phyloP scores from a whole-genome alignment of 2,113 vertebrate species.

The Trichomycterus rosablanca region DNA sequence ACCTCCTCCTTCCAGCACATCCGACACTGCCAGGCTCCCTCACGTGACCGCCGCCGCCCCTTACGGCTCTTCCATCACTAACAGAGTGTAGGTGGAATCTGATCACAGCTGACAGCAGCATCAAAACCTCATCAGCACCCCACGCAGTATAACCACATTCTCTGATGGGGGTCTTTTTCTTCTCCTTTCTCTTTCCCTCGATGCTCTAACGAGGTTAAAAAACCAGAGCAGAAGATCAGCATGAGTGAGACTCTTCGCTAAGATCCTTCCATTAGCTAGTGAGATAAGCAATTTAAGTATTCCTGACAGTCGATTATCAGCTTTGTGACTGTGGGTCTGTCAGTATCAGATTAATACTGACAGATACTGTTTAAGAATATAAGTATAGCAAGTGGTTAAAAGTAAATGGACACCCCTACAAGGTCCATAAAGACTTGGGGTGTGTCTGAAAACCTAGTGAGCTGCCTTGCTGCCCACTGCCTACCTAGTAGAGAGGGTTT shows the following conservation, averaged over 20 bases:
- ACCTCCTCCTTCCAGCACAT: constrained; percentile 6
- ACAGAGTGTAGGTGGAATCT: constrained; percentile 39
- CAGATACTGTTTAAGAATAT: no score
- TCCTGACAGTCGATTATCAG: no score
- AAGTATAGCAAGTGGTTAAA: no score
- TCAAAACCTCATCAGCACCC: constrained; percentile 48
- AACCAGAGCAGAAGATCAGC: neutral
- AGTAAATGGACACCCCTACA: no score
- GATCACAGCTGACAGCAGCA: constrained; percentile 39
- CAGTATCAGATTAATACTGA: no score
- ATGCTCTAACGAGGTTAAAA: constrained; percentile 38
- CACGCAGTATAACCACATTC: constrained; percentile 41
- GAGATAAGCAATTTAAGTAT: neutral
- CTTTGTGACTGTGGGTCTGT: no score
- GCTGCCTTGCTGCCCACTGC: no score
- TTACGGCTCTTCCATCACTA: constrained; percentile 15
- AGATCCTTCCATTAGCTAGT: neutral
- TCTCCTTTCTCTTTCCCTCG: constrained; percentile 6
- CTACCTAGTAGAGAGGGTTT: no score
- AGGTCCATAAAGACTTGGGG: no score
- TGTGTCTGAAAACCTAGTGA: no score
- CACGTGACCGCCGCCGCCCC: constrained; percentile 31
- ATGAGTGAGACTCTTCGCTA: constrained; percentile 2
- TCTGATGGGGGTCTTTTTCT: constrained; percentile 34
- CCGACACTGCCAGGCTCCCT: constrained; percentile 21